Base-by-base conservation (phyloP, 2,797 vertebrate species). In the Denticeps clupeoides region DNA sequence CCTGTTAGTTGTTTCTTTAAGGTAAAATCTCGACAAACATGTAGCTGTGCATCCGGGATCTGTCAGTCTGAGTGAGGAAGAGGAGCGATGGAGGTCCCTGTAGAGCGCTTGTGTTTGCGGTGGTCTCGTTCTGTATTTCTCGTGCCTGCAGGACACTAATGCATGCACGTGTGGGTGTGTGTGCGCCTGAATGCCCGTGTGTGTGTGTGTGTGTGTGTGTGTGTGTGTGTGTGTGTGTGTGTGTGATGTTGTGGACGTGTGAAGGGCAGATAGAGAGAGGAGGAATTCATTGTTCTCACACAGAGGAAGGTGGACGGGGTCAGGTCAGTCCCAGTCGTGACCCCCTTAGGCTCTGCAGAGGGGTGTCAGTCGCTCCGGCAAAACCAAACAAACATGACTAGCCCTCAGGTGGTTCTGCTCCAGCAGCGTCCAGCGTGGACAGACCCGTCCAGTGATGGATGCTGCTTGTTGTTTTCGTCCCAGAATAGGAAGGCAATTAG, bases 321-420 rank as follows among this genome's bases (percentile, higher is more conserved):
- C 67, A 56, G 70, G 79, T 79, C 78, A 65, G 69, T 66, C 66
- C 64, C 62, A 68, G 64, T 60, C 53, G 24, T 63, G 74, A 79
- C 80, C 77, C 9, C 76, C 47, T 70, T 65, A 62, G 54, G 81
- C 74, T 77, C 62, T 37, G 37, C 42, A 43, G 71, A 68, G 63
- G 58, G 26, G 68, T 75, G 77, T 80, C 79, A 77, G 67, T 70
- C n/a, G n/a, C 65, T 70, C 52, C 64, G 70, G 68, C 68, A 71
- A 71, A 57, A 53, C 71, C 70, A 78, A 80, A 82, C 75, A 80
- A 78, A 74, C 79, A 79, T 46, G 68, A 68, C 63, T 71, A 58
- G 67, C 71, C 75, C 75, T 79, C 78, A 75, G 63, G 47, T 64
- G 68, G 51, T 27, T 50, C 66, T 56, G 49, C 33, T 41, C 65